Conservation (phyloP, 2,888 invertebrate genomes). For the Protophormia terraenovae region DNA sequence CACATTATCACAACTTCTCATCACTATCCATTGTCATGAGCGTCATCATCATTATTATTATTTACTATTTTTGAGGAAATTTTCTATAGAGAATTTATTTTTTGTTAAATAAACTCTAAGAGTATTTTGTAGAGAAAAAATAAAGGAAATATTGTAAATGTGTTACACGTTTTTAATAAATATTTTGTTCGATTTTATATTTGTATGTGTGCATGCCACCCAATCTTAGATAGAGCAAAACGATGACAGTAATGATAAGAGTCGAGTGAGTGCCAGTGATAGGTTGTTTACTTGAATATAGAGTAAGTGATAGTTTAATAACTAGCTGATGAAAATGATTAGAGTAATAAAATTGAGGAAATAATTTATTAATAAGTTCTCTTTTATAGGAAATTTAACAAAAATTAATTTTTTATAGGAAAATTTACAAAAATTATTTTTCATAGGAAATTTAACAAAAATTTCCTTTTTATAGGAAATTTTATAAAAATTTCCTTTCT, state of each 20-base stretch:
- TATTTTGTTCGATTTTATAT: neutral
- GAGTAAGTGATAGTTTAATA: neutral
- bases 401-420: no score
- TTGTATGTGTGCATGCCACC: neutral
- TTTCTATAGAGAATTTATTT: neutral
- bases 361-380: no score
- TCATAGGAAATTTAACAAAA: no score
- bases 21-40: slow-evolving; percentile 21
- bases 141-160: neutral
- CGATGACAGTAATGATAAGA: neutral
- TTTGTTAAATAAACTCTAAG: neutral
- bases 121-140: neutral
- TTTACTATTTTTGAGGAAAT: neutral
- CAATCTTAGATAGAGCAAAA: neutral
- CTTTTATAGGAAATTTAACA: no score
- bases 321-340: neutral
- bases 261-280: neutral
- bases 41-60: neutral
- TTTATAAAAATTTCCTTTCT: no score
- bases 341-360: no score
- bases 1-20: slow-evolving; percentile 28
- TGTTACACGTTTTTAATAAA: slow-evolving; percentile 52
- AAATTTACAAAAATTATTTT: no score
- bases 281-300: neutral
- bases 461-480: no score